Evolutionary conservation across 2,113 vertebrate genomes (phyloP), one percentile per base, ranked within the genome.

Genomic region (Mixornis gularis): DNA sequence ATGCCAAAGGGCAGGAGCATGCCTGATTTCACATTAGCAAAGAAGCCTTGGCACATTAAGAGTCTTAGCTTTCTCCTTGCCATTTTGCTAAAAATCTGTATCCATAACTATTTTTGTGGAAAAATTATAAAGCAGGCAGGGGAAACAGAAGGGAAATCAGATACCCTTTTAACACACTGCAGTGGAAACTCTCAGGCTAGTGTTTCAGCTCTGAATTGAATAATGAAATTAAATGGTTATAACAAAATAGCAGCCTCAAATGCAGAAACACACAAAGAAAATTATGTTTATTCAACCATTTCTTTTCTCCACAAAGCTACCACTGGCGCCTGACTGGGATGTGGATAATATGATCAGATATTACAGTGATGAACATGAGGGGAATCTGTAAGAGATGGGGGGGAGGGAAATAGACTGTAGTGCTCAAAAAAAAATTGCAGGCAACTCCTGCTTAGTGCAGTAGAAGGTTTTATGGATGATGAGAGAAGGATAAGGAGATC

Each of bases 1-100:
- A 0, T 12, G 24, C 56, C 2, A 0, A 24, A 0, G 0, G 53
- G 13, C 60, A 87, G 58, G 22, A 32, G 15, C 4, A 3, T 18
- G 51, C 29, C 83, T 40, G 7, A 19, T 27, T 49, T 81, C 58
- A 43, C n/a, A 59, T 17, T 2, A 36, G 72, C 60, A 63, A 63
- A 81, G 40, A 43, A 78, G 21, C 40, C 36, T 55, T 29, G 6
- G 30, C 27, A 48, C 32, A 3, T 51, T 13, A 9, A 20, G 19
- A 5, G 11, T 6, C 70, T 77, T 53, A 79, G 29, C 18, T 46
- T 91, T 70, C 19, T 77, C 44, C 36, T 46, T 48, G 51, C 25
- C 52, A 32, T 29, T 69, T 21, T 63, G 19, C 76, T 83, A 62
- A 62, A 92, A 77, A 73, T 36, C 30, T 55, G 9, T 18, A 32